Evolutionary conservation across 2,797 vertebrate species (phyloP), one percentile per base, ranked within the genome.

Genomic region (Spea hammondii): DNA sequence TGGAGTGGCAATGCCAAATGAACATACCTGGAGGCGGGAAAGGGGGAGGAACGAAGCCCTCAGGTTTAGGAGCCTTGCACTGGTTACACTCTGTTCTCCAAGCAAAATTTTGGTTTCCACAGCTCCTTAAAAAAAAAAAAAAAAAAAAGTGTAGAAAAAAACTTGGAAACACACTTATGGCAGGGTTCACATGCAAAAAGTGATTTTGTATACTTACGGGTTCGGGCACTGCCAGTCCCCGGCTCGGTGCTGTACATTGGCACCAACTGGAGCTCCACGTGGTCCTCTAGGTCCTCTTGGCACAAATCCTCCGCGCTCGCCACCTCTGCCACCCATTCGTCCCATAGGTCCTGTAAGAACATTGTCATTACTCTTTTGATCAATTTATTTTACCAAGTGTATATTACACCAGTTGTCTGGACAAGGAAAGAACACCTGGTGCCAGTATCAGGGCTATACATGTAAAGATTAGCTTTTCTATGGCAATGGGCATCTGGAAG

Each of bases 11-110:
- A 32, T 32, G 32, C 32, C 32, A 32, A 17, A 5, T 62, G 7
- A 9, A 4, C 8, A 0, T 90, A 96, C 95, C 97, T 73, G 94
- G 94, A 46, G 96, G 94, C 4, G 94, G 94, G 44, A 97, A 98
- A 0, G 96, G 96, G 4, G 96, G 96, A 0, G 93, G 94, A 32
- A 95, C 94, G 54, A 98, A 89, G 45, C 96, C 97, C 78, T 99
- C 97, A 0, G 96, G 96, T 86, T 96, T 99, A 0, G 97, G 96
- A 44, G 98, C 96, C 90, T 99, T 99, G 92, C 98, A 99, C 87
- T 99, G 97, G 90, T 99, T 99, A 85, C 98, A 99, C 84, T 99
- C 98, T 54, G 95, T 98, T 87, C 98, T 93, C 98, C 98, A 99
- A 70, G 97, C 95, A 66, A 99, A 99, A 89, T 99, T 99, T 88